Conservation (phyloP, 2,797 vertebrate genomes). For the Propithecus deckenii region DNA sequence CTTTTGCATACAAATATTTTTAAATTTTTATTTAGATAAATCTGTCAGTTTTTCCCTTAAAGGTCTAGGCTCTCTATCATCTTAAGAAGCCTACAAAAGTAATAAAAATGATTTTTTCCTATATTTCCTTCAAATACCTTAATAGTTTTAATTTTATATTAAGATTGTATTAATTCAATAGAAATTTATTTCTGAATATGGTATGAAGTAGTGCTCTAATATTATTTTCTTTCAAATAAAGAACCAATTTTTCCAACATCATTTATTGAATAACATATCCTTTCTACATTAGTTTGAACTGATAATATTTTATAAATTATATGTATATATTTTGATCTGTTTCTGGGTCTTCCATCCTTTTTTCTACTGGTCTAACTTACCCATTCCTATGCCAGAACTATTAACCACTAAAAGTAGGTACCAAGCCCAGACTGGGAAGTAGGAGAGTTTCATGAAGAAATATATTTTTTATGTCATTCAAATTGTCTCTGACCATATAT, state of each 20-base stretch:
- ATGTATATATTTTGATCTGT: neutral
- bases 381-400: neutral
- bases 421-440: neutral
- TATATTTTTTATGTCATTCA: neutral
- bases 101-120: neutral
- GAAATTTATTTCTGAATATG: neutral
- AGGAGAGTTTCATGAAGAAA: neutral
- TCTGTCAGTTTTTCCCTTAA: neutral
- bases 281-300: neutral
- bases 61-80: neutral
- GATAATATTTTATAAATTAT: neutral
- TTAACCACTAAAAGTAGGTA: neutral
- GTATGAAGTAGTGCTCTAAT: neutral
- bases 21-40: neutral
- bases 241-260: neutral
- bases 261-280: neutral
- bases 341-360: neutral
- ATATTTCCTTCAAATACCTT: neutral
- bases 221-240: neutral
- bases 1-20: neutral
- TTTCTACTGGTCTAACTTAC: neutral
- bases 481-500: neutral
- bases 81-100: neutral
- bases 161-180: neutral
- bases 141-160: neutral